Conservation (phyloP, 2,888 invertebrate species). For the Asteroscopus sphinx region DNA sequence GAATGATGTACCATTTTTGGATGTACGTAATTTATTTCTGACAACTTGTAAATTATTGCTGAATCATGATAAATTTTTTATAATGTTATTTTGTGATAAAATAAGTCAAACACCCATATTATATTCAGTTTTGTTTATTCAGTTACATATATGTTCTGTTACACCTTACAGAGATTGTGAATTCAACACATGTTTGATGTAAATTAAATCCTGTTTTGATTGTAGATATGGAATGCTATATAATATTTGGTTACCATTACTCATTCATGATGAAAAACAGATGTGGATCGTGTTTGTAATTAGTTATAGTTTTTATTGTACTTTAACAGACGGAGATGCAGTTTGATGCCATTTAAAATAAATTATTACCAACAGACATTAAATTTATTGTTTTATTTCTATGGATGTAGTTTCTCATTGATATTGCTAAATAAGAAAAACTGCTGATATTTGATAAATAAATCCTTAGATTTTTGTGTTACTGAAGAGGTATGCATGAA, state of each 20-base stretch:
- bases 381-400: constrained; percentile 27
- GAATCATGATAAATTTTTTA: constrained; percentile 17
- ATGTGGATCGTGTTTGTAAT: constrained; percentile 17
- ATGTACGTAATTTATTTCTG: constrained; percentile 3
- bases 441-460: constrained; percentile 15
- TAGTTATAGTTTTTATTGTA: constrained; percentile 23
- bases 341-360: constrained; percentile 27
- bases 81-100: constrained; percentile 20
- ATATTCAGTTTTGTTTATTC: constrained; percentile 67
- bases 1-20: constrained; percentile 10
- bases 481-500: constrained; percentile 11
- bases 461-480: too few species aligned
- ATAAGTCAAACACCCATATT: constrained; percentile 24
- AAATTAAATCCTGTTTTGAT: constrained; percentile 23
- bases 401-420: constrained; percentile 4
- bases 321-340: constrained; percentile 23
- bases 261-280: constrained; percentile 12
- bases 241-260: constrained; percentile 14
- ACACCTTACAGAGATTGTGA: constrained; percentile 31
- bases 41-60: neutral
- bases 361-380: constrained; percentile 20
- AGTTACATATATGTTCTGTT: constrained; percentile 62
- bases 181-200: constrained; percentile 28
- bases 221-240: constrained; percentile 43
- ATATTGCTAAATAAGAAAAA: constrained; percentile 14